Evolutionary conservation across 2,888 invertebrate species (phyloP), one percentile per base, ranked within the genome.

Genomic region (Beris chalybata): DNA sequence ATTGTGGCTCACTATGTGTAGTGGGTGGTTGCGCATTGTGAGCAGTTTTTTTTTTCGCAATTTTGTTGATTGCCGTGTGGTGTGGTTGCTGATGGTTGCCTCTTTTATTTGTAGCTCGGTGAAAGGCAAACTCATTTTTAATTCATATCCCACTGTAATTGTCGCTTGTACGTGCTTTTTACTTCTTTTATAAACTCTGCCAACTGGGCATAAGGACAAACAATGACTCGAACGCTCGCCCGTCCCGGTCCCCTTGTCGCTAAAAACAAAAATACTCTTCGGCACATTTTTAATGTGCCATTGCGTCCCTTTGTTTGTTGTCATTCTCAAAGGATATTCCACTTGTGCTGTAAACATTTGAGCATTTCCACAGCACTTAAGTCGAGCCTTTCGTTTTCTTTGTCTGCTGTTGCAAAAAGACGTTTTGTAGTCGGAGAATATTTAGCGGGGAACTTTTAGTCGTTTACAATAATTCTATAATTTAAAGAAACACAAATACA

Each of bases 291-390:
- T 65, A 65, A 65, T 65, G 58, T 68, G 63, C 63, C 52, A 47
- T 68, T 68, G 64, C 57, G 54, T 65, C 64, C 54, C 54, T 55
- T 59, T 68, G 53, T 61, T 30, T 52, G 15, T 64, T 67, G 56
- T 67, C 53, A 54, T 66, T 65, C 57, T 47, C 66, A 68, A 68
- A 68, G 68, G 64, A 68, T 61, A 50, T 63, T 66, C 66, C 66
- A 68, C 66, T 68, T 65, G 44, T 32, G 63, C 61, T 66, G 66
- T 66, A 66, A 68, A 65, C 65, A 68, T 68, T 68, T 68, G 66
- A 68, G 68, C 68, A 66, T 68, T 68, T 68, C 43, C 66, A 68
- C 57, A 64, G 54, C 68, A 66, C 65, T 68, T 66, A 68, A 68
- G 54, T 61, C 52, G 61, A 61, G 61, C 30, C 47, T 50, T 61